Evolutionary conservation across 2,888 invertebrate genomes (phyloP), one percentile per base, ranked within the genome.

Genomic region (Entomobrya proxima): DNA sequence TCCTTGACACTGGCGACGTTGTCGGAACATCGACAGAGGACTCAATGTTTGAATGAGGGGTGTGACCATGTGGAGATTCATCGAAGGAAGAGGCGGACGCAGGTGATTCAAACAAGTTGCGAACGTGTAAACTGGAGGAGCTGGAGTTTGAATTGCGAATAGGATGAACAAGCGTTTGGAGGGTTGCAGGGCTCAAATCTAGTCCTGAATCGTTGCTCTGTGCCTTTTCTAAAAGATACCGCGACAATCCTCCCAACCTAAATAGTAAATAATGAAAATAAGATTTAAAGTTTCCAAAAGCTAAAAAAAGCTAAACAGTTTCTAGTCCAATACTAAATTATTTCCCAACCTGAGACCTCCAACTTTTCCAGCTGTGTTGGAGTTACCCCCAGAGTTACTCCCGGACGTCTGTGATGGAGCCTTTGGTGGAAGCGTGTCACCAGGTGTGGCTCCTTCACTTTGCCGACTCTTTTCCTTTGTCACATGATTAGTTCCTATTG

Each of bases 231-330:
- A 87, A 32, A 7, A 87, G 77, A 27, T 80, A 81, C 30, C 69
- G 64, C 11, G 87, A 75, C 27, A 87, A 52, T 64, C 74, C 85
- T 18, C 87, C 87, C 47, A 87, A 30, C 35, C 87, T 87, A n/a
- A 2, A 30, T 1, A 58, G 15, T 30, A 30, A 13, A 27, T 24
- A 44, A 1, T 15, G 18, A 69, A 21, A 1, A 11, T 40, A 1
- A 52, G 27, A n/a, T n/a, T n/a, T n/a, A n/a, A n/a, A n/a, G n/a
- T n/a, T n/a, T n/a, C n/a, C n/a, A n/a, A n/a, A n/a, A n/a, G n/a
- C n/a, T n/a, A n/a, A n/a, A n/a, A n/a, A n/a, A n/a, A n/a, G n/a
- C n/a, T n/a, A n/a, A n/a, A n/a, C n/a, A n/a, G n/a, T n/a, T n/a
- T n/a, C n/a, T n/a, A n/a, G n/a, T n/a, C n/a, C n/a, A n/a, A n/a